A percentile compares a stretch with the other conserved stretches of the same genome.
Evolutionary conservation across 2,888 invertebrate genomes (phyloP).

Genomic region (Drosophila robusta): DNA sequence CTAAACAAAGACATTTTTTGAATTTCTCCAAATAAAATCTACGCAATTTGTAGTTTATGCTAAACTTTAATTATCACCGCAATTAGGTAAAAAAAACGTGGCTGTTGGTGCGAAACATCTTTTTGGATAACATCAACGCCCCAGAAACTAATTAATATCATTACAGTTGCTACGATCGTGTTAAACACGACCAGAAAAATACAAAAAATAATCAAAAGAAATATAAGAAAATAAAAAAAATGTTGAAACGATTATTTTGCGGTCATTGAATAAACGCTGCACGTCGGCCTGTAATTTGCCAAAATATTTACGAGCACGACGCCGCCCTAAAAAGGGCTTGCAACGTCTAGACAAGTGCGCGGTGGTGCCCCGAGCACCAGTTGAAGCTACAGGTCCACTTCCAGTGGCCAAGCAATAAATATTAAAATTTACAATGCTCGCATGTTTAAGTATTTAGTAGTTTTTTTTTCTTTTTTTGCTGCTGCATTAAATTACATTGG

Average conservation of each 20-base stretch:
- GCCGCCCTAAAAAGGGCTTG: conserved; percentile 54
- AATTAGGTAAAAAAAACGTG: conserved; percentile 25
- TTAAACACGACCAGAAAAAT: conserved; percentile 39
- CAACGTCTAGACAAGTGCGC: conserved; percentile 40
- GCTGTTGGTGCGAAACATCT: conserved; percentile 18
- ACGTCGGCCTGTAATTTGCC: conserved; percentile 72
- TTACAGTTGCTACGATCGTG: conserved; percentile 40
- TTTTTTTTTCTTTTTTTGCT: conserved; percentile 4
- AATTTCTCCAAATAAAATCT: background rate
- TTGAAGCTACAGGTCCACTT: background rate
- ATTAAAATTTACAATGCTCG: conserved; percentile 60
- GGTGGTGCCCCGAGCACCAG: conserved; percentile 11
- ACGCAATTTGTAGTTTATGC: conserved; percentile 5
- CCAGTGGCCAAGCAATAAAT: conserved; percentile 63
- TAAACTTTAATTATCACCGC: conserved; percentile 61
- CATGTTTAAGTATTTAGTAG: conserved; percentile 44
- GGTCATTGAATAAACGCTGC: conserved; percentile 58
- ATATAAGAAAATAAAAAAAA: background rate
- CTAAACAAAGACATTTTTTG: background rate
- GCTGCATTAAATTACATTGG: conserved; percentile 40
- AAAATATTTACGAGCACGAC: conserved; percentile 75
- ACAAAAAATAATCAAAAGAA: background rate
- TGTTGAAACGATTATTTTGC: conserved; percentile 5
- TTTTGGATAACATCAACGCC: conserved; percentile 49
- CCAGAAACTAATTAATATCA: conserved; percentile 65